Evolutionary conservation across 2,888 invertebrate species (phyloP), one percentile per base, ranked within the genome.

Genomic region (Hoplodrina ambigua): DNA sequence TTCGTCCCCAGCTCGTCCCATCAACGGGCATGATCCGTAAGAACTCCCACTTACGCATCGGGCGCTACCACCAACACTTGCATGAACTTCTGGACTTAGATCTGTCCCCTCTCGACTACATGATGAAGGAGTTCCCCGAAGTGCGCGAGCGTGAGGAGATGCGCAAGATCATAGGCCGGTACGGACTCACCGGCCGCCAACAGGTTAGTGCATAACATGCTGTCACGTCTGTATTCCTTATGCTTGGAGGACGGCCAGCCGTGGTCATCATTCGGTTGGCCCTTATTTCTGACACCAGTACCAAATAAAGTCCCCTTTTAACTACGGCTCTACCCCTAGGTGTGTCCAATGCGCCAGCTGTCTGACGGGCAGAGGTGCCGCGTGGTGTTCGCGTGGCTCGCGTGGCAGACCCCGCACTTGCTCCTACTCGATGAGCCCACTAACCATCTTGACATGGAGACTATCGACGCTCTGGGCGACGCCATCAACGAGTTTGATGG

Each of bases 341-440:
- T 99, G 64, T 99, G 99, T 89, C 99, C 99, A 0, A 99, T 99
- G 94, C 97, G 98, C 49, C 99, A 99, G 92, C 94, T 99, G 72
- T 99, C 99, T 0, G 99, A 99, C 93, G 99, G 99, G 5, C 99
- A 99, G 94, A 97, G 99, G 49, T 99, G 99, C 93, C 97, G 99
- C 81, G 99, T 99, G 0, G 99, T 99, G 72, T 99, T 99, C 94
- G 99, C 99, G 19, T 99, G 99, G 98, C 96, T 99, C 75, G 99
- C 99, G 8, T 99, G 99, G 98, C 99, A 99, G 96, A 97, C 98
- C 11, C 99, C 99, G 0, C 99, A 99, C 96, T 95, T 99, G 86
- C 96, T 99, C 82, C 96, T 99, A 20, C 94, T 98, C 50, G 97
- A 97, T 91, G 97, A 97, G 88, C 99, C 99, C 77, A 99, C 99